These are phyloP conservation scores for Actias luna DNA, from an alignment of 2,888 invertebrate species.

Conservation along the genomic window DNA sequence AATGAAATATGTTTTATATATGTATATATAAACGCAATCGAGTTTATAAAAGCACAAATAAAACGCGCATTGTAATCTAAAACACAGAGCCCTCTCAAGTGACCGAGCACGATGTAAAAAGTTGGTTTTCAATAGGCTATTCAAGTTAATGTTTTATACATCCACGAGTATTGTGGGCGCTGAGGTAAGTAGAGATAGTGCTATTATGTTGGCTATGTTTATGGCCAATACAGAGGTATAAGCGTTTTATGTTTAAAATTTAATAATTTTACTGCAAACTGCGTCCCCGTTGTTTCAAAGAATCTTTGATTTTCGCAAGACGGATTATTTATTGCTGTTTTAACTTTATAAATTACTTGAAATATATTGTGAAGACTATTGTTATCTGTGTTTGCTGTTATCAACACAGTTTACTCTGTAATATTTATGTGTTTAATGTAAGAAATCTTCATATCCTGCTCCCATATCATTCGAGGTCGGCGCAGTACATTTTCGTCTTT, in stretches of 20 bases:
- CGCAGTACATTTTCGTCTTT: no score
- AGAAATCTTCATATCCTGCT: no score
- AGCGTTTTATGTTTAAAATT: constrained; percentile 7
- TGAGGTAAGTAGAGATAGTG: constrained; percentile 50
- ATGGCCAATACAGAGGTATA: background rate
- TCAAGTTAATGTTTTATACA: constrained; percentile 55
- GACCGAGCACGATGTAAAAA: constrained; percentile 43
- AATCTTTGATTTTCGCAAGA: no score
- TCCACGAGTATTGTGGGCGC: constrained; percentile 45
- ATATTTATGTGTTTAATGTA: no score
- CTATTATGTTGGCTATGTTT: constrained; percentile 32
- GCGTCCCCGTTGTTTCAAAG: no score
- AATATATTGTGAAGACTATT: no score
- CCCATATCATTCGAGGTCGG: no score
- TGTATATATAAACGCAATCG: background rate
- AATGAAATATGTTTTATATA: background rate
- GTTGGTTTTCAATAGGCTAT: constrained; percentile 56
- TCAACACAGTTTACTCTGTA: no score
- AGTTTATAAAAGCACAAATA: background rate
- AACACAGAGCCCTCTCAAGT: constrained; percentile 28
- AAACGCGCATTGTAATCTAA: background rate
- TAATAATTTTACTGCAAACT: background rate
- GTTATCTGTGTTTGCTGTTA: no score
- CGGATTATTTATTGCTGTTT: no score
- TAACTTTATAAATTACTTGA: no score